phyloP scores from a whole-genome alignment of 2,797 vertebrate genomes.

The Gymnothorax javanicus region DNA sequence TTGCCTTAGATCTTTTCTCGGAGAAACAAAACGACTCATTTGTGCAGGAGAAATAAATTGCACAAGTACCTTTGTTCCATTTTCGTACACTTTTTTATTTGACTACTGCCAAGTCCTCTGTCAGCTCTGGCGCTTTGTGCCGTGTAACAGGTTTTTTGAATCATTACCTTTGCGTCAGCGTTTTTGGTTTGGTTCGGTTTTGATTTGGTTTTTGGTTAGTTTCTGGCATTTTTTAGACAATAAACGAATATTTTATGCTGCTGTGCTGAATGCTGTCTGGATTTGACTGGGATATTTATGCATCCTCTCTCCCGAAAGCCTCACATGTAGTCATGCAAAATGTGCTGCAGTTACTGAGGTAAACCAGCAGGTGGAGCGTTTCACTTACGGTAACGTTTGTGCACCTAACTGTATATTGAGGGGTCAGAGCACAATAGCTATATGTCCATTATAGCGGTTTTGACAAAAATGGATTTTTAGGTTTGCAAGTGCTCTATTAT shows the following conservation, averaged over 20 bases:
- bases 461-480: too few species aligned
- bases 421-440: too few species aligned
- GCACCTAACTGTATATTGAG: too few species aligned
- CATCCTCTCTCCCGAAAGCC: not conserved
- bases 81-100: constrained; percentile 25
- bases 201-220: not conserved
- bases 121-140: not conserved
- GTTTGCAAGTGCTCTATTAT: too few species aligned
- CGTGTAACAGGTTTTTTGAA: not conserved
- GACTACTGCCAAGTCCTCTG: not conserved
- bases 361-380: constrained; percentile 22
- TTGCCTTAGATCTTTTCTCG: not conserved
- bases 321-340: not conserved
- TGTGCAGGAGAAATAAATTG: not conserved
- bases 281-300: not conserved
- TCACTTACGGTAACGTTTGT: not conserved
- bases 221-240: too few species aligned
- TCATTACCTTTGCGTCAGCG: not conserved
- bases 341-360: not conserved
- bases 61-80: not conserved
- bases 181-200: not conserved
- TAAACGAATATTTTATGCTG: too few species aligned
- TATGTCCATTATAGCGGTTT: too few species aligned
- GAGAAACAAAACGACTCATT: not conserved
- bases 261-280: not conserved